phyloP scores from a whole-genome alignment of 2,797 vertebrate genomes.

The Anguilla megastoma region DNA sequence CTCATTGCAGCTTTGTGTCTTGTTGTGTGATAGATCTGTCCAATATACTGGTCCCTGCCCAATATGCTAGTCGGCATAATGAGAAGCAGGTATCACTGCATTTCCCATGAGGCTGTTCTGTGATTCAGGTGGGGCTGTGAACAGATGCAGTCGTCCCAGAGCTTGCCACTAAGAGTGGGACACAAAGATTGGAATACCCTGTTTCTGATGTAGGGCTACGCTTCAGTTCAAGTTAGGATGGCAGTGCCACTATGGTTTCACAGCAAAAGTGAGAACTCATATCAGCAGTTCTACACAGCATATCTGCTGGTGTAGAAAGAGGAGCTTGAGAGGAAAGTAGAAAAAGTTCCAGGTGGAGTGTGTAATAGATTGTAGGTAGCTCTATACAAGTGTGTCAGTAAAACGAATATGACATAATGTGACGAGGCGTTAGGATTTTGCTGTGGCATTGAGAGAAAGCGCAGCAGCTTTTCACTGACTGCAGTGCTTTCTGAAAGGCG shows the following conservation, averaged over 20 bases:
- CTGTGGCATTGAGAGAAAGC: neutral
- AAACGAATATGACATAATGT: no score
- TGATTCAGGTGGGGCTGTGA: neutral
- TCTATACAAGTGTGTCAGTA: no score
- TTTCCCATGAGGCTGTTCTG: neutral
- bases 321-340: no score
- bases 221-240: no score
- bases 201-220: neutral
- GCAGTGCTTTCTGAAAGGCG: neutral
- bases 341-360: no score
- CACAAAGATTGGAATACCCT: neutral
- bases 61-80: slow-evolving; percentile 16
- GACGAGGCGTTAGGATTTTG: neutral
- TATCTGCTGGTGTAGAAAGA: no score
- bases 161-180: neutral
- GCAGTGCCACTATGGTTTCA: no score
- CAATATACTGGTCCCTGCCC: slow-evolving; percentile 23
- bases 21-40: slow-evolving; percentile 35
- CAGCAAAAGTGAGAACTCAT: no score
- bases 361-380: no score
- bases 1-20: slow-evolving; percentile 43
- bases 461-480: neutral
- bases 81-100: slow-evolving; percentile 33
- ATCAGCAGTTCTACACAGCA: no score
- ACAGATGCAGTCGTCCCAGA: neutral